These are phyloP conservation scores for Caenorhabditis afra DNA, from an alignment of 2,888 invertebrate genomes.

Conservation along the genomic window DNA sequence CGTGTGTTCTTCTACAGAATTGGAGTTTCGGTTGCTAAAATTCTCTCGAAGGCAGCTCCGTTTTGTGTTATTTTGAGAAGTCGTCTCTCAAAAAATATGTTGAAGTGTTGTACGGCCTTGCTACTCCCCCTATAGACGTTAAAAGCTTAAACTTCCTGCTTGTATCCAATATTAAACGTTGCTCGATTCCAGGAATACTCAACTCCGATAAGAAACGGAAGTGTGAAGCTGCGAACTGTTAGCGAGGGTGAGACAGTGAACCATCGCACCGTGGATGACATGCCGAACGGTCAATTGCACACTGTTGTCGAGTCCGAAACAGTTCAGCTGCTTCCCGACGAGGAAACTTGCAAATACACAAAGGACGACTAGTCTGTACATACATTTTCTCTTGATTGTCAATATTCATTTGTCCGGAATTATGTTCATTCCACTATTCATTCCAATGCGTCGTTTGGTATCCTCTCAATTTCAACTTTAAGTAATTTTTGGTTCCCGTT, in stretches of 20 bases:
- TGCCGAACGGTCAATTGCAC: neutral
- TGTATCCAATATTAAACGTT: neutral
- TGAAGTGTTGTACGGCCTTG: slow-evolving; percentile 43
- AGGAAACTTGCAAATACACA: neutral
- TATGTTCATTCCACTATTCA: too few relatives aligned
- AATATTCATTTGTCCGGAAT: too few relatives aligned
- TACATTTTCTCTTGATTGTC: too few relatives aligned
- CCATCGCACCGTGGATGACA: slow-evolving; percentile 2
- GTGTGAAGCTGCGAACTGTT: slow-evolving; percentile 29
- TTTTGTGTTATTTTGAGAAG: neutral
- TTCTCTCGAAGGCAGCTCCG: neutral
- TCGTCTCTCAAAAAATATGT: slow-evolving; percentile 12
- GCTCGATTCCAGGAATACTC: slow-evolving; percentile 28
- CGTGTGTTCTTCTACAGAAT: slow-evolving; percentile 39
- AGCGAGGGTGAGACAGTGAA: slow-evolving; percentile 38
- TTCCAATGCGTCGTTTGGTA: too few relatives aligned
- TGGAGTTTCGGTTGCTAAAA: neutral
- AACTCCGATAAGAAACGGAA: slow-evolving; percentile 40
- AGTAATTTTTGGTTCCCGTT: too few relatives aligned
- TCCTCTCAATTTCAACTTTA: too few relatives aligned
- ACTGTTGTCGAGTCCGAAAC: slow-evolving; percentile 45
- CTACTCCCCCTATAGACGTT: slow-evolving; percentile 36
- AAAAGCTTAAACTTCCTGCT: slow-evolving; percentile 12
- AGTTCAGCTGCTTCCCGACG: slow-evolving; percentile 20
- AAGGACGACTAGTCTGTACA: slow-evolving; percentile 3